A percentile compares a stretch with the other conserved stretches of the same genome.
Evolutionary conservation across 1,140 invertebrate species (phyloP).

Genomic region (Drepana arcuata): DNA sequence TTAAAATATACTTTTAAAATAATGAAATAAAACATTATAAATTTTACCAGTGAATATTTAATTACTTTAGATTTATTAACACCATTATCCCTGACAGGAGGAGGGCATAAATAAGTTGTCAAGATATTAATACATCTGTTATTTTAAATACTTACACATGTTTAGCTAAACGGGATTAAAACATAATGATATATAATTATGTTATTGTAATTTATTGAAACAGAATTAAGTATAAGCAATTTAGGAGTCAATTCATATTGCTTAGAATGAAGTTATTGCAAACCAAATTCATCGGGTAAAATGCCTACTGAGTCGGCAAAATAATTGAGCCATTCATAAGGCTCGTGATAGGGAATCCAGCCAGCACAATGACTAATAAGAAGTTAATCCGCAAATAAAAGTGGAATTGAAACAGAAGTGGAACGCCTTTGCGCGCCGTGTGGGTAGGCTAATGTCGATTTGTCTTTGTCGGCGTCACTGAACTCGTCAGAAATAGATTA

Average conservation of each 20-base stretch:
- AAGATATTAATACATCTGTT: constrained; percentile 40
- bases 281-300: constrained; percentile 38
- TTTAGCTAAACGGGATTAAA: constrained; percentile 23
- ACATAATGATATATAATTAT: too few relatives aligned
- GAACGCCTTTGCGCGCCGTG: constrained; percentile 61
- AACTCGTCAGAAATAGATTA: constrained; percentile 72
- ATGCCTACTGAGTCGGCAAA: constrained; percentile 50
- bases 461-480: constrained; percentile 70
- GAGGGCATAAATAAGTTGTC: constrained; percentile 47
- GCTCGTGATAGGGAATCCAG: constrained; percentile 56
- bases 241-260: too few relatives aligned
- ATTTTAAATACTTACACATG: constrained; percentile 30
- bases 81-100: constrained; percentile 33
- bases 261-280: too few relatives aligned
- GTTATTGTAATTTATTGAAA: too few relatives aligned
- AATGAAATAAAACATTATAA: constrained; percentile 17
- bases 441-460: constrained; percentile 70
- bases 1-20: background rate
- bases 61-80: constrained; percentile 40
- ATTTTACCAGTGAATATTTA: constrained; percentile 23
- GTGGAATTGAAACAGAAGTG: constrained; percentile 70
- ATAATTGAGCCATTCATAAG: constrained; percentile 71
- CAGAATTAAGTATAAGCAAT: too few relatives aligned
- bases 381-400: constrained; percentile 72
- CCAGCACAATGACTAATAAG: constrained; percentile 68